phyloP scores from a whole-genome alignment of 1,140 invertebrate species.

The Choristoneura fumiferana region DNA sequence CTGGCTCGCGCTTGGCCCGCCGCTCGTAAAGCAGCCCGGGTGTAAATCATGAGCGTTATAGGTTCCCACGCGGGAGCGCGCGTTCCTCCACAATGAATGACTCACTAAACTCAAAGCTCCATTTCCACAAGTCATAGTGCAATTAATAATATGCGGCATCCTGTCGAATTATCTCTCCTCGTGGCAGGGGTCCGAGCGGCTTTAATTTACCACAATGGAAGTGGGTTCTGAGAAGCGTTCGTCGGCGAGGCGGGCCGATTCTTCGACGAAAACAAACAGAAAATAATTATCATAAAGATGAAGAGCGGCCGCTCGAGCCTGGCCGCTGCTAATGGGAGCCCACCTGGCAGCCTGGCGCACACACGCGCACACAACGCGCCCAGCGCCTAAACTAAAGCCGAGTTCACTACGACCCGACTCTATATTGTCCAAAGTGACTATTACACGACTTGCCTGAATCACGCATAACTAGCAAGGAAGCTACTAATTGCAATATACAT shows the following conservation, averaged over 20 bases:
- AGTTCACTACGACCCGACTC: conserved; percentile 28
- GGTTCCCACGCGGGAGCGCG: conserved; percentile 64
- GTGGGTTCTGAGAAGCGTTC: conserved; percentile 73
- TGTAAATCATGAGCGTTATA: conserved; percentile 52
- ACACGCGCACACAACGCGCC: conserved; percentile 26
- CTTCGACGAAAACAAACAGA: conserved; percentile 77
- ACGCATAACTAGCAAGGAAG: no score
- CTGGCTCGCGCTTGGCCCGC: conserved; percentile 5
- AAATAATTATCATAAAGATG: conserved; percentile 79
- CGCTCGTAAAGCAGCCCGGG: conserved; percentile 47
- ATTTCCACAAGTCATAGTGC: conserved; percentile 78
- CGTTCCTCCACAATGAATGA: conserved; percentile 69
- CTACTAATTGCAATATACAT: no score
- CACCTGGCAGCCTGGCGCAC: conserved; percentile 59
- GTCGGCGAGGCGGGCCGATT: conserved; percentile 71
- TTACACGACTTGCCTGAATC: conserved; percentile 11
- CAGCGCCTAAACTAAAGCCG: conserved; percentile 26
- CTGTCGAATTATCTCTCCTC: conserved; percentile 77
- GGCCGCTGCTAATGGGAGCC: conserved; percentile 71
- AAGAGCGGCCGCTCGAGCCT: conserved; percentile 73
- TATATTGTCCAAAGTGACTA: conserved; percentile 14
- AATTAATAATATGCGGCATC: conserved; percentile 78
- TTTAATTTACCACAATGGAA: conserved; percentile 78
- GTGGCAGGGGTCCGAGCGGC: conserved; percentile 76
- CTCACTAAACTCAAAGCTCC: conserved; percentile 73